These are phyloP conservation scores for Mionectes olivaceus DNA, from an alignment of 2,797 vertebrate species.

Conservation along the genomic window DNA sequence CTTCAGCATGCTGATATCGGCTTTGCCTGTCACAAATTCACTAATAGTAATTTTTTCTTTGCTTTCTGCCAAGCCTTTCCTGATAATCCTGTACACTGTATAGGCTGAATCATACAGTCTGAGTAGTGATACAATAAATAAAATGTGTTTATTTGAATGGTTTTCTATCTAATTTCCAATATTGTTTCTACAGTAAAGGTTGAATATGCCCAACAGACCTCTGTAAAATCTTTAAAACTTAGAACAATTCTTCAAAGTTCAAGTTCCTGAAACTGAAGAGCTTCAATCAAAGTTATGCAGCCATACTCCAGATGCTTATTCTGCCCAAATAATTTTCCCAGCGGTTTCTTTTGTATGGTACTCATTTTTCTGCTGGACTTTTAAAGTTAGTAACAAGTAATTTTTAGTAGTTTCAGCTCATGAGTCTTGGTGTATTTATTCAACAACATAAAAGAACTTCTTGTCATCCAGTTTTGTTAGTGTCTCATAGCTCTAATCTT, in stretches of 20 bases:
- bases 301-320: neutral
- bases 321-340: neutral
- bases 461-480: slow-evolving; percentile 29
- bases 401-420: slow-evolving; percentile 35
- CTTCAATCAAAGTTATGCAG: neutral
- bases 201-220: neutral
- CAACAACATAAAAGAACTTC: slow-evolving; percentile 19
- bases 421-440: slow-evolving; percentile 28
- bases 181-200: neutral
- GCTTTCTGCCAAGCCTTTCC: neutral
- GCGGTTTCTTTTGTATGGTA: neutral
- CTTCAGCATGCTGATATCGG: neutral
- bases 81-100: neutral
- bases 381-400: neutral
- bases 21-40: neutral
- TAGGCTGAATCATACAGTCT: neutral
- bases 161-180: neutral
- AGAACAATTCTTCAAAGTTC: neutral
- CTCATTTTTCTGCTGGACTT: neutral
- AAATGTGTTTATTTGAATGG: neutral
- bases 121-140: neutral
- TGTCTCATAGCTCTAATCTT: slow-evolving; percentile 54
- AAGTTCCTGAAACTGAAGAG: neutral
- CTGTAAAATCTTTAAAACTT: neutral
- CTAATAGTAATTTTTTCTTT: neutral